Evolutionary conservation across 2,888 invertebrate species (phyloP).

Genomic region (Heteromyza rotundicornis): DNA sequence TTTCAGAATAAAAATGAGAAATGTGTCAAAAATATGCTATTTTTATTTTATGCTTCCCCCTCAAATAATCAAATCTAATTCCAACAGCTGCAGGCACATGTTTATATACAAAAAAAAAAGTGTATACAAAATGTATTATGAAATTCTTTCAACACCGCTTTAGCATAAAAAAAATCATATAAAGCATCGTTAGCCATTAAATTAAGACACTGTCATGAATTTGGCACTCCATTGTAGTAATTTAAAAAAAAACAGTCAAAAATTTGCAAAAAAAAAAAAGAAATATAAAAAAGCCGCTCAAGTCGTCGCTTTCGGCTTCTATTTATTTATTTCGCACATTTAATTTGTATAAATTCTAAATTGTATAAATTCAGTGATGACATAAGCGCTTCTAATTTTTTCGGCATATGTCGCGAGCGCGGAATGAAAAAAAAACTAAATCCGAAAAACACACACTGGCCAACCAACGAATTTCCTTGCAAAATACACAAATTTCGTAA

Average conservation of each 20-base stretch:
- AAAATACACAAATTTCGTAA: not conserved
- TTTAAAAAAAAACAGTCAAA: too few relatives aligned
- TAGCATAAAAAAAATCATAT: too few relatives aligned
- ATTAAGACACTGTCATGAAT: too few relatives aligned
- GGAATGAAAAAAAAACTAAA: not conserved
- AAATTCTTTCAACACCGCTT: too few relatives aligned
- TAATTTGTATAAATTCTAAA: conserved; percentile 7
- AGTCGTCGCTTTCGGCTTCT: not conserved
- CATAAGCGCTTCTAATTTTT: conserved; percentile 15
- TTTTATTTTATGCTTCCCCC: not conserved
- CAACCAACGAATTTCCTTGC: not conserved
- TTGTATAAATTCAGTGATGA: conserved; percentile 22
- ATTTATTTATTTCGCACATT: not conserved
- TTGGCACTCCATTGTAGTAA: not conserved
- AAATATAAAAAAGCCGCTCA: not conserved
- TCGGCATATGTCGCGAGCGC: conserved; percentile 8
- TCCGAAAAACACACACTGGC: not conserved
- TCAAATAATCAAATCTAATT: conserved; percentile 1
- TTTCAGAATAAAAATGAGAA: too few relatives aligned
- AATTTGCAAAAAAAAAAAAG: too few relatives aligned
- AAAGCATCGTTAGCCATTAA: too few relatives aligned
- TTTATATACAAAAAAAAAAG: not conserved
- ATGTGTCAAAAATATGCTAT: too few relatives aligned
- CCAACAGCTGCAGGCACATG: conserved; percentile 1
- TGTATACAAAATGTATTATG: not conserved